These are phyloP conservation scores for Neopelma chrysocephalum DNA, from an alignment of 2,797 vertebrate genomes.

Conservation along the genomic window DNA sequence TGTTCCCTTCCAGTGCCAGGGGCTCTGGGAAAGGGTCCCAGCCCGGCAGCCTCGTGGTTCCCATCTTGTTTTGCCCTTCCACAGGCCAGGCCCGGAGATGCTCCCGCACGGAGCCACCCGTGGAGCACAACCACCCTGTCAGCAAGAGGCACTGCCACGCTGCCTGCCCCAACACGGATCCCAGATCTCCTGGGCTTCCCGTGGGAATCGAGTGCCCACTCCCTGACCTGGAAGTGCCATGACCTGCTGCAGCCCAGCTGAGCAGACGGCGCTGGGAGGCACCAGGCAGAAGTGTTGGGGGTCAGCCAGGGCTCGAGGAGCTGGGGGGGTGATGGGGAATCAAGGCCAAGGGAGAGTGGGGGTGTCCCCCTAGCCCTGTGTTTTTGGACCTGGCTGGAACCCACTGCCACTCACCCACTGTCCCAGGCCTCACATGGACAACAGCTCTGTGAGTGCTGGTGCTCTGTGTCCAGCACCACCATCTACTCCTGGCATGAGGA, in stretches of 20 bases:
- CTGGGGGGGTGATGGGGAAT: not conserved
- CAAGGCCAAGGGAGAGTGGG: fast-evolving
- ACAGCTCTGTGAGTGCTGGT: fast-evolving
- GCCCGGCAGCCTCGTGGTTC: fast-evolving
- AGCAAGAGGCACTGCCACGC: fast-evolving
- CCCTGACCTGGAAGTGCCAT: not conserved
- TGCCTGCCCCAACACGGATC: fast-evolving
- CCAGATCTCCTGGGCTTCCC: not conserved
- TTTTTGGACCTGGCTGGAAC: not conserved
- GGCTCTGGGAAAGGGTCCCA: not conserved
- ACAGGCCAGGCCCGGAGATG: fast-evolving
- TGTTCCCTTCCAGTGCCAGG: fast-evolving
- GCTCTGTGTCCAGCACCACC: fast-evolving
- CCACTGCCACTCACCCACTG: not conserved
- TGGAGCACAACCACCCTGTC: fast-evolving
- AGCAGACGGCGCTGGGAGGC: not conserved
- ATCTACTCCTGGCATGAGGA: fast-evolving
- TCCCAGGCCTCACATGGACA: not conserved
- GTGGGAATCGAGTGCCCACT: not conserved
- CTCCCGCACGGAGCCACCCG: fast-evolving
- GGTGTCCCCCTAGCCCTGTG: not conserved
- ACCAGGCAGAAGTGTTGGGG: not conserved
- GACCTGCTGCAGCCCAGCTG: fast-evolving
- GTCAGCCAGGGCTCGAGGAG: fast-evolving
- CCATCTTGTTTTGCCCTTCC: not conserved